These are phyloP conservation scores for Dryobates pubescens DNA, from an alignment of 2,797 vertebrate species.

Conservation along the genomic window DNA sequence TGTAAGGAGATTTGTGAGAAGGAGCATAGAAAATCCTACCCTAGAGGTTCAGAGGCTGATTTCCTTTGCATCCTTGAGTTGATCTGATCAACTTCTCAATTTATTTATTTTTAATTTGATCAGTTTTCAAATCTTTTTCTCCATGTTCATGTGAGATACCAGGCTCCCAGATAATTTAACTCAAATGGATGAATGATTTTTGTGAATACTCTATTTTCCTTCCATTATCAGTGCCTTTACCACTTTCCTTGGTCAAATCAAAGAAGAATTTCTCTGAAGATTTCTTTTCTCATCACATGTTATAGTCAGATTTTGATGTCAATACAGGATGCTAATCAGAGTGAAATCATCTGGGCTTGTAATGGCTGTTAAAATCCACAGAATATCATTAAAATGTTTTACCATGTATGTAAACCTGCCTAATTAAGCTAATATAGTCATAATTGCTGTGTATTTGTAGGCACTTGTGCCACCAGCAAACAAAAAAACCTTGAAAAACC, in stretches of 20 bases:
- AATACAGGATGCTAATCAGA: conserved; percentile 33
- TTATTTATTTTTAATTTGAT: neutral
- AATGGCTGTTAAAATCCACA: conserved; percentile 32
- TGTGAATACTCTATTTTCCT: neutral
- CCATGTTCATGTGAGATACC: neutral
- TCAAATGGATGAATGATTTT: neutral
- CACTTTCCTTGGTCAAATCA: conserved; percentile 2
- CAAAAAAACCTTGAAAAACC: neutral
- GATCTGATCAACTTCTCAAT: neutral
- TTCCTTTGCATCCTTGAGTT: neutral
- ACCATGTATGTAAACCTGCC: neutral
- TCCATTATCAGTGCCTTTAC: neutral
- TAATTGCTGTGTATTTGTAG: conserved; percentile 14
- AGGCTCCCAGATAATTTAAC: neutral
- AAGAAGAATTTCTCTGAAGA: neutral
- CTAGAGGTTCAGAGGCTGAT: neutral
- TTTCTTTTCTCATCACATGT: neutral
- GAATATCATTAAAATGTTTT: conserved; percentile 50
- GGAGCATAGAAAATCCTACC: neutral
- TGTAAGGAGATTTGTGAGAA: conserved; percentile 10
- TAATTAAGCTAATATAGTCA: conserved; percentile 27
- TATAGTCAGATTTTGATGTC: neutral
- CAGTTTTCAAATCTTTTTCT: neutral
- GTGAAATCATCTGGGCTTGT: conserved; percentile 36
- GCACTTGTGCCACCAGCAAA: neutral